Conservation (phyloP, 2,113 vertebrate genomes). For the Pseudopodoces humilis region DNA sequence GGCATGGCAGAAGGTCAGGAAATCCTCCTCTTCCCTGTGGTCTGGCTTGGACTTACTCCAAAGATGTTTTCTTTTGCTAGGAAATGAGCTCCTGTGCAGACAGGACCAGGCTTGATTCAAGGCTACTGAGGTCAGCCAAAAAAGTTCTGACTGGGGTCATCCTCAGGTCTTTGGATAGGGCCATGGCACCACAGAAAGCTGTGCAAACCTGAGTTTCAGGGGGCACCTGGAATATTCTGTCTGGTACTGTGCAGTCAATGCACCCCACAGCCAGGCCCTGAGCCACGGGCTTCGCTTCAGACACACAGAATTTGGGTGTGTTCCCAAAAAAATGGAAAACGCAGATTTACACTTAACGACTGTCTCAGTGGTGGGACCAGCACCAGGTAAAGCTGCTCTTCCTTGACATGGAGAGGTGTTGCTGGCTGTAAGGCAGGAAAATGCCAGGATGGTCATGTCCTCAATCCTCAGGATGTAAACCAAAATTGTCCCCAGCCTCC, state of each 20-base stretch:
- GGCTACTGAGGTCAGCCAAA: background rate
- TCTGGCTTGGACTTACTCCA: background rate
- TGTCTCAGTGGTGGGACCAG: background rate
- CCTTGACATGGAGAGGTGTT: background rate
- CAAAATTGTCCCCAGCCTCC: background rate
- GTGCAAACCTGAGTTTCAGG: background rate
- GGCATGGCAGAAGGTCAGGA: background rate
- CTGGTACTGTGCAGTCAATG: rapidly evolving
- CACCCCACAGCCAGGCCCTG: background rate
- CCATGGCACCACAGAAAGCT: background rate
- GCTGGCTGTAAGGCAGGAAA: background rate
- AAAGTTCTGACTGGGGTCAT: background rate
- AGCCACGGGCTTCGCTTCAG: background rate
- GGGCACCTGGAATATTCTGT: rapidly evolving
- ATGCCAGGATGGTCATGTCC: background rate
- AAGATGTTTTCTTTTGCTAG: background rate
- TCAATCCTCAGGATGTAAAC: background rate
- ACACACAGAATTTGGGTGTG: background rate
- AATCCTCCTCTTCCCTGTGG: background rate
- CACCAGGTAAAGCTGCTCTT: background rate
- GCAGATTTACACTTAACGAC: background rate
- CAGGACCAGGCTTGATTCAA: background rate
- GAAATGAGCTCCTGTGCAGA: background rate
- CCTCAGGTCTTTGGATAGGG: background rate
- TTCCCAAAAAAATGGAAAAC: background rate